Percentiles rank a stretch among this genome's conserved stretches.
phyloP scores from a whole-genome alignment of 2,888 invertebrate genomes.

The Dyspetes luteomarginatus region DNA sequence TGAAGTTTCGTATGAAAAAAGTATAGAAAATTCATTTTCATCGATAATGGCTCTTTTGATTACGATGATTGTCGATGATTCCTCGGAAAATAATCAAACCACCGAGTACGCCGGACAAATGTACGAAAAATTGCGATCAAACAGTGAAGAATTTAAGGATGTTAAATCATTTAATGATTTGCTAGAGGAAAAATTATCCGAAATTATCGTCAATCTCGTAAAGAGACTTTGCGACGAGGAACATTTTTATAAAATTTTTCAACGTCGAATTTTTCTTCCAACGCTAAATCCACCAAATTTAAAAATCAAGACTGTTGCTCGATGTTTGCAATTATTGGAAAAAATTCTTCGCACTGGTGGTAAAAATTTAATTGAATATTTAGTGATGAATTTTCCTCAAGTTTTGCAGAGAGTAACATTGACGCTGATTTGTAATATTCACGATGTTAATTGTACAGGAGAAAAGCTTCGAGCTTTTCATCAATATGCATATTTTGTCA shows the following conservation, averaged over 20 bases:
- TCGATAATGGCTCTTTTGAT: conserved; percentile 73
- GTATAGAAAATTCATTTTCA: conserved; percentile 77
- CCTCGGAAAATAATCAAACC: conserved; percentile 59
- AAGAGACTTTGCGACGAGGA: conserved; percentile 80
- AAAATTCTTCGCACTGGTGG: conserved; percentile 81
- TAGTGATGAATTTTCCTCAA: conserved; percentile 82
- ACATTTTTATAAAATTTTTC: conserved; percentile 83
- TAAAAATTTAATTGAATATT: conserved; percentile 79
- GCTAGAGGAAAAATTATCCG: conserved; percentile 78
- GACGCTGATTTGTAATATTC: conserved; percentile 84
- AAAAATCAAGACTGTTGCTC: conserved; percentile 81
- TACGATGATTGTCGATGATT: conserved; percentile 71
- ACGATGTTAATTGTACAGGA: conserved; percentile 84
- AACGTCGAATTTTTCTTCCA: conserved; percentile 79
- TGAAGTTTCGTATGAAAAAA: conserved; percentile 71
- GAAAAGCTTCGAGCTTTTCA: conserved; percentile 85
- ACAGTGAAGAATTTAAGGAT: conserved; percentile 72
- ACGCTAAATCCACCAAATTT: conserved; percentile 83
- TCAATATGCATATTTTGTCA: conserved; percentile 85
- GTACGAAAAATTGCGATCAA: conserved; percentile 72
- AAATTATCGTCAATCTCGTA: conserved; percentile 77
- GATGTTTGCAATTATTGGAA: conserved; percentile 84
- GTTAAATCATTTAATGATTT: conserved; percentile 74
- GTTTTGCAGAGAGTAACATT: conserved; percentile 85
- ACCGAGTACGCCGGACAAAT: conserved; percentile 68